Conservation (phyloP, 2,113 vertebrate genomes). For the Salvelinus sp. region DNA sequence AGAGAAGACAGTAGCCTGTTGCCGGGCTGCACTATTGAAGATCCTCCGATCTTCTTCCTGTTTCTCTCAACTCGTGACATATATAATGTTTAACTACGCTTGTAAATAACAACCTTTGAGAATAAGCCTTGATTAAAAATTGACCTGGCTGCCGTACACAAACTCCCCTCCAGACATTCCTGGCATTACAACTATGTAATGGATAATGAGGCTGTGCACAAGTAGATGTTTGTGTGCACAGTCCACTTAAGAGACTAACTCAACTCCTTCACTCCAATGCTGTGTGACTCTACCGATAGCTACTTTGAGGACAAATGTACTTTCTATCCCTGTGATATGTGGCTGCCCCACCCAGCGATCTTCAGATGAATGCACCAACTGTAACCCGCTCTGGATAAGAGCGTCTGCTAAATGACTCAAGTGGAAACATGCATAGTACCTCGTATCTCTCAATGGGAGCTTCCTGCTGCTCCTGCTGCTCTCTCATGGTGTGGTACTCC, state of each 20-base stretch:
- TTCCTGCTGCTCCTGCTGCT: conserved; percentile 97
- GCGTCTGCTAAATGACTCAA: no score
- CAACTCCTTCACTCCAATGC: no score
- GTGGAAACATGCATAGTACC: conserved; percentile 65
- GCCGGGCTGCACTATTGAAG: background rate
- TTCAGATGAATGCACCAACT: no score
- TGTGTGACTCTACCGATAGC: background rate
- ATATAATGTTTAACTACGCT: background rate
- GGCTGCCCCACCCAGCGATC: no score
- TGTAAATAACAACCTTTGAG: background rate
- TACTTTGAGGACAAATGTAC: no score
- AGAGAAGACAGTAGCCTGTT: background rate
- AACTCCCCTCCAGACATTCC: background rate
- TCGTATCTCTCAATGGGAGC: conserved; percentile 95
- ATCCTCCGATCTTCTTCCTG: background rate
- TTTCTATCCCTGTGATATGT: no score
- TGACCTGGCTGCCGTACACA: background rate
- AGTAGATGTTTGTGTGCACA: no score
- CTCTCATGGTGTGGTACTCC: conserved; percentile 94
- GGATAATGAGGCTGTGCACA: no score
- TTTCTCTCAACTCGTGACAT: background rate
- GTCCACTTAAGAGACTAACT: no score
- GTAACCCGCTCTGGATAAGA: no score
- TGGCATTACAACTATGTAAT: background rate
- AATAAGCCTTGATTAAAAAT: background rate